Evolutionary conservation across 1,140 invertebrate species (phyloP).

Genomic region (Drosophila pseudoananassae): DNA sequence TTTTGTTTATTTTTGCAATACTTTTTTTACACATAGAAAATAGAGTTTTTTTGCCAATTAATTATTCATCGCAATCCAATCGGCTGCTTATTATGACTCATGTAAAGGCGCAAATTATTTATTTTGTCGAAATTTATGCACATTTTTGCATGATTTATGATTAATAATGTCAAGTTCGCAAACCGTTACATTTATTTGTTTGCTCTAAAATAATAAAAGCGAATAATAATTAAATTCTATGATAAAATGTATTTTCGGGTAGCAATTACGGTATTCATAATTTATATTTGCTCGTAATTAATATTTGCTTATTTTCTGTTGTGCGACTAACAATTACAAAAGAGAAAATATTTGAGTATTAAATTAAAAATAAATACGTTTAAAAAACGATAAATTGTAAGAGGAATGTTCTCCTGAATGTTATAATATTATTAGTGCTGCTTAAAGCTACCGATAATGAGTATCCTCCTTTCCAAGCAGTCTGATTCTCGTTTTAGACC

Average conservation of each 20-base stretch:
- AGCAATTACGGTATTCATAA: constrained; percentile 36
- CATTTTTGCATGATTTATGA: constrained; percentile 61
- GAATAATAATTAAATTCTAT: constrained; percentile 27
- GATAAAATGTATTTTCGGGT: constrained; percentile 23
- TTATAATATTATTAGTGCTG: background rate
- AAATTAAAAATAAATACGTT: constrained; percentile 11
- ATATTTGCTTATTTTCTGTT: constrained; percentile 67
- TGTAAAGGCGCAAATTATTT: constrained; percentile 56
- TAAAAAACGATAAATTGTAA: background rate
- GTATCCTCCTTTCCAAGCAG: background rate
- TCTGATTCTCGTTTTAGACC: background rate
- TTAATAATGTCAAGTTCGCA: constrained; percentile 51
- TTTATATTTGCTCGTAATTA: constrained; percentile 62
- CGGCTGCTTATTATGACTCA: constrained; percentile 53
- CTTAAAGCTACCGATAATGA: background rate
- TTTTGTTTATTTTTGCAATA: constrained; percentile 32
- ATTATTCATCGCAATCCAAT: constrained; percentile 24
- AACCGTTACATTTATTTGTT: constrained; percentile 76
- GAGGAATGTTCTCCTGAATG: background rate
- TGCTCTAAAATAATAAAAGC: constrained; percentile 44
- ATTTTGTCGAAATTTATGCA: constrained; percentile 55
- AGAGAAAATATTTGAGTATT: background rate
- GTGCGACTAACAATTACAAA: constrained; percentile 58
- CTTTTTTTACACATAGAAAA: constrained; percentile 19
- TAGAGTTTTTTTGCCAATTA: constrained; percentile 13